These are phyloP conservation scores for Copidosoma aretas DNA, from an alignment of 2,888 invertebrate species.

Conservation along the genomic window DNA sequence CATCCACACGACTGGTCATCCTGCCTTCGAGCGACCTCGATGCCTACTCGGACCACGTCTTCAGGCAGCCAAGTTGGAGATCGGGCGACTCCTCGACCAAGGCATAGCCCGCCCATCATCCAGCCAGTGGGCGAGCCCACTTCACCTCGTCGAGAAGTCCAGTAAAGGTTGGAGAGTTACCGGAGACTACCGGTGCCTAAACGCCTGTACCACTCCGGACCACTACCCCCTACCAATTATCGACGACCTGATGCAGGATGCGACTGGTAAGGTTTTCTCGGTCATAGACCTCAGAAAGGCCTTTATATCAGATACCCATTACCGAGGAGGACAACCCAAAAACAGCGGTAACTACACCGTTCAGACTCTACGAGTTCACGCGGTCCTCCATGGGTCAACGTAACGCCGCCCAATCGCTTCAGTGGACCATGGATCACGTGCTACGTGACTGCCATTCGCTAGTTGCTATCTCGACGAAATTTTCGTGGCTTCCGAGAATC, in stretches of 20 bases:
- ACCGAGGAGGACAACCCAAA: slow-evolving; percentile 22
- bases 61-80: too few species aligned
- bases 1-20: too few species aligned
- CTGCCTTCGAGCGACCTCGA: too few species aligned
- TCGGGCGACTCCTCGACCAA: too few species aligned
- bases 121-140: slow-evolving; percentile 8
- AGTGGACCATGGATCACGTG: too few species aligned
- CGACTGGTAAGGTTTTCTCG: slow-evolving; percentile 22
- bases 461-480: too few species aligned
- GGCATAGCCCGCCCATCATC: not conserved
- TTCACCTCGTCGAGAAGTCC: too few species aligned
- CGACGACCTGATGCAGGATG: slow-evolving; percentile 12
- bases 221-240: too few species aligned
- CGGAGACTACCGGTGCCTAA: too few species aligned
- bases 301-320: slow-evolving; percentile 30
- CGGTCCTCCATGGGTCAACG: not conserved
- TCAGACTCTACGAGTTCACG: slow-evolving; percentile 30
- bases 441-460: too few species aligned
- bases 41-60: too few species aligned
- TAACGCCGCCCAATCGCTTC: slow-evolving; percentile 43
- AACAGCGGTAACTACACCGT: slow-evolving; percentile 31
- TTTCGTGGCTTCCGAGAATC: slow-evolving; percentile 4
- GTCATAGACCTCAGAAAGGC: slow-evolving; percentile 5
- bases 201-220: too few species aligned
- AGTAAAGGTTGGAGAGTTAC: slow-evolving; percentile 20